A percentile compares a stretch with the other conserved stretches of the same genome.
Conservation (phyloP, 2,113 vertebrate species). For the Falcunculus frontatus region DNA sequence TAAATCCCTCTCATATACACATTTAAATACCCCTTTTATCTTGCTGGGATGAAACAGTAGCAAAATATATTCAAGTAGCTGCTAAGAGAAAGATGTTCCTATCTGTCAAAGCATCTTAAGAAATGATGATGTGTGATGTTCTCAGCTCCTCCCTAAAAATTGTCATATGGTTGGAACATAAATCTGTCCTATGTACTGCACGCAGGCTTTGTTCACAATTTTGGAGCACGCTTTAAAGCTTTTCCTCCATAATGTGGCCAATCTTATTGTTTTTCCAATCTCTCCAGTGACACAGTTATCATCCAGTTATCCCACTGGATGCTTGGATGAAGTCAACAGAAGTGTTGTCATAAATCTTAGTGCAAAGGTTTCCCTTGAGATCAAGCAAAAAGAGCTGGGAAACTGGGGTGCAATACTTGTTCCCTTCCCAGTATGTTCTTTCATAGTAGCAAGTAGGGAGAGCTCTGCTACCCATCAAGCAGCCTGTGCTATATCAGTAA, state of each 20-base stretch:
- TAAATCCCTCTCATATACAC: neutral
- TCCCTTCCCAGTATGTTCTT: neutral
- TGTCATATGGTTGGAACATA: neutral
- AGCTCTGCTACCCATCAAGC: neutral
- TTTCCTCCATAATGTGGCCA: neutral
- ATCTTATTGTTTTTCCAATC: neutral
- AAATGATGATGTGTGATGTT: neutral
- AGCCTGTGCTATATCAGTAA: neutral
- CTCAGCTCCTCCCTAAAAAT: neutral
- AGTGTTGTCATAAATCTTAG: neutral
- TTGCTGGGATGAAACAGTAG: neutral
- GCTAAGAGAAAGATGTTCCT: neutral
- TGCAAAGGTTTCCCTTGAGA: neutral
- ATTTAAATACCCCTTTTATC: neutral
- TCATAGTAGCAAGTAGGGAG: neutral
- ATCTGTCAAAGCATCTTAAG: neutral
- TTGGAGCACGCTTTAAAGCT: neutral
- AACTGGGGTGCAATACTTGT: neutral
- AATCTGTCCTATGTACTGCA: rapidly evolving
- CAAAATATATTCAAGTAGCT: neutral
- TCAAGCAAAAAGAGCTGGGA: neutral
- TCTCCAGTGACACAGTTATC: neutral
- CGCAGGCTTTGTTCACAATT: neutral
- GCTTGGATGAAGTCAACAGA: neutral
- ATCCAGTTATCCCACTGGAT: neutral